Base-by-base conservation (phyloP, 37 sponge, comb jelly and placozoan species). In the Diacarnus erythraeanus region DNA sequence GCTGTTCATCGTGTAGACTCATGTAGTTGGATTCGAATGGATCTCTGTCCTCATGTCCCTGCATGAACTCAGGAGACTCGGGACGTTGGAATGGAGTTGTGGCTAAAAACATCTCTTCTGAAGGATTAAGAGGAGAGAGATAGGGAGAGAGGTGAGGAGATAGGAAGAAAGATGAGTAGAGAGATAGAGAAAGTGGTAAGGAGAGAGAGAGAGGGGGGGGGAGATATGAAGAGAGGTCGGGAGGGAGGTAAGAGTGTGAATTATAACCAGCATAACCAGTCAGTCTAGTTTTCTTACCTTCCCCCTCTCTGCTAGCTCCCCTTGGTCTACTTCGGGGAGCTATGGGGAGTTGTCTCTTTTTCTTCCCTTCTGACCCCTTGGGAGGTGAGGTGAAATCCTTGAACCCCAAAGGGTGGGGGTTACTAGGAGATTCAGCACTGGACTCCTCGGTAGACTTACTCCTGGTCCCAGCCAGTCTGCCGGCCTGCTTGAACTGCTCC, bases 321-420 rank as follows among this genome's bases (percentile, higher is more conserved):
- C 43, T 26, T 3, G 44, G 44, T 21, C 70, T 43, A 2, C 65
- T 59, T 42, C 74, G 37, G 20, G 75, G 80, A 9, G 78, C 80
- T 10, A 84, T 72, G 63, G 79, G 80, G 6, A 79, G 75, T 26
- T 78, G 72, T 3, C 80, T 75, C 63, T 77, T 80, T 57, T 74
- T 79, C 77, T 80, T 89, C 37, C 68, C 54, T 21, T 35, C 71
- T 5, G 72, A 42, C 25, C 58, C n/a, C 18, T 70, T 36, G 4
- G 18, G 33, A 34, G 90, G 76, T 3, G 79, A 34, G 30, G 73
- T 80, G 64, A 83, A 89, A 26, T 89, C 89, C 26, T 84, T 64
- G 75, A 83, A 89, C 25, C 89, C 89, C 26, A 69, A 76, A 26
- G 75, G 44, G 26, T 43, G 40, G 2, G 10, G 30, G 15, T 65